phyloP scores from a whole-genome alignment of 2,797 vertebrate species.

The Sandelia bainsii region DNA sequence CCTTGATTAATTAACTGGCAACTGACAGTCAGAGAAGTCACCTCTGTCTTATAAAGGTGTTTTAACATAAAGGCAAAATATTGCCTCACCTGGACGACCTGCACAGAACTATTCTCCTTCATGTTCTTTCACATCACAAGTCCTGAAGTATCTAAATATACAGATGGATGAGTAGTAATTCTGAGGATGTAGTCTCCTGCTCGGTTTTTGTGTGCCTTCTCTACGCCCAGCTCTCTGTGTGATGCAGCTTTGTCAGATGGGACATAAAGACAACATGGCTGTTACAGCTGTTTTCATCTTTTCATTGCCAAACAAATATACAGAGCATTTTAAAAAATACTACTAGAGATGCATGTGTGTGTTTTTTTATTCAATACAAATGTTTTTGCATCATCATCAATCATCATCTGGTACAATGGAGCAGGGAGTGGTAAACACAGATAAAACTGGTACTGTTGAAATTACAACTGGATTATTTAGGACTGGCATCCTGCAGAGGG shows the following conservation, averaged over 20 bases:
- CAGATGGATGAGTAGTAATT: slow-evolving; percentile 1
- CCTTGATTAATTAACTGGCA: slow-evolving; percentile 9
- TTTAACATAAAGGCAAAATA: neutral
- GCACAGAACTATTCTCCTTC: slow-evolving; percentile 5
- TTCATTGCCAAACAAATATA: slow-evolving; percentile 63
- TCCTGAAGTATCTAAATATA: slow-evolving; percentile 4
- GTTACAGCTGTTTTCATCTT: slow-evolving; percentile 52
- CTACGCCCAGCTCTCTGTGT: slow-evolving; percentile 39
- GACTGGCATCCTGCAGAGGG: slow-evolving; percentile 67
- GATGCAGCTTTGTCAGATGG: slow-evolving; percentile 48
- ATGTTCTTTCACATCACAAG: neutral
- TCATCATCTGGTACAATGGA: slow-evolving; percentile 2
- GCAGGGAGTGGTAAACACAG: slow-evolving; percentile 3
- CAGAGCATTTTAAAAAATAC: slow-evolving; percentile 24
- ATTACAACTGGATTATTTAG: slow-evolving; percentile 34
- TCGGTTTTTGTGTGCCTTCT: slow-evolving; percentile 66
- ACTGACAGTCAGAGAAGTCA: slow-evolving; percentile 5
- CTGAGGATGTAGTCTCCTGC: slow-evolving; percentile 27
- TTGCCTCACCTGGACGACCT: slow-evolving; percentile 3
- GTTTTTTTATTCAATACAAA: slow-evolving; percentile 14
- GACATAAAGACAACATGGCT: slow-evolving; percentile 44
- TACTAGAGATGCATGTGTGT: slow-evolving; percentile 20
- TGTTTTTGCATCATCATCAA: slow-evolving; percentile 15
- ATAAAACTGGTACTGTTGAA: slow-evolving; percentile 17
- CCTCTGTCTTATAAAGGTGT: neutral